These are phyloP conservation scores for Caenorhabditis drosophilae DNA, from an alignment of 2,888 invertebrate species.

Conservation along the genomic window DNA sequence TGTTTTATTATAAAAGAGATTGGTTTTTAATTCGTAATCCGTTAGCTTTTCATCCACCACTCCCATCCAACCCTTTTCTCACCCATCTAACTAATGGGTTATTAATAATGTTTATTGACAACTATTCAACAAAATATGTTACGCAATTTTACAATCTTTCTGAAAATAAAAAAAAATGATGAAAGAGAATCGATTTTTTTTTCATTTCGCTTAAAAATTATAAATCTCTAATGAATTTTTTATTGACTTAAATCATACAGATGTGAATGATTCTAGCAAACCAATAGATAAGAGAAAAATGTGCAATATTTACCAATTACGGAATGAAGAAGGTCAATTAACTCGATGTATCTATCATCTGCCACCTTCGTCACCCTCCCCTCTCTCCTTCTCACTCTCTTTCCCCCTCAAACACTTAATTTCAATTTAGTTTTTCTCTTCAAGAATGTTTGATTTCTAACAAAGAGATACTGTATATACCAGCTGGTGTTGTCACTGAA, in stretches of 20 bases:
- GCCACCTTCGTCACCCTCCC: conserved; percentile 15
- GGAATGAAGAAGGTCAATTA: conserved; percentile 44
- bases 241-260: no score
- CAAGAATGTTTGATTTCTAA: conserved; percentile 7
- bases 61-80: neutral
- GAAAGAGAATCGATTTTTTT: no score
- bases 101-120: neutral
- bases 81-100: neutral
- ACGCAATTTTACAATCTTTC: neutral
- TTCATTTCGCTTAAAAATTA: no score
- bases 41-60: neutral
- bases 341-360: conserved; percentile 40
- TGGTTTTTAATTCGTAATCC: neutral
- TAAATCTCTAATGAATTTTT: no score
- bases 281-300: conserved; percentile 12
- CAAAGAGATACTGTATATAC: conserved; percentile 4
- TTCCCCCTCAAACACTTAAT: no score
- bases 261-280: neutral
- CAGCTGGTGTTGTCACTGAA: conserved; percentile 20
- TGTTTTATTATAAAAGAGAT: neutral
- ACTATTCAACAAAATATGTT: no score
- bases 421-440: neutral
- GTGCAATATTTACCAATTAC: conserved; percentile 46
- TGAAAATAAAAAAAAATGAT: neutral
- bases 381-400: no score